phyloP scores from a whole-genome alignment of 2,797 vertebrate species.

The Enteromius radiatus region DNA sequence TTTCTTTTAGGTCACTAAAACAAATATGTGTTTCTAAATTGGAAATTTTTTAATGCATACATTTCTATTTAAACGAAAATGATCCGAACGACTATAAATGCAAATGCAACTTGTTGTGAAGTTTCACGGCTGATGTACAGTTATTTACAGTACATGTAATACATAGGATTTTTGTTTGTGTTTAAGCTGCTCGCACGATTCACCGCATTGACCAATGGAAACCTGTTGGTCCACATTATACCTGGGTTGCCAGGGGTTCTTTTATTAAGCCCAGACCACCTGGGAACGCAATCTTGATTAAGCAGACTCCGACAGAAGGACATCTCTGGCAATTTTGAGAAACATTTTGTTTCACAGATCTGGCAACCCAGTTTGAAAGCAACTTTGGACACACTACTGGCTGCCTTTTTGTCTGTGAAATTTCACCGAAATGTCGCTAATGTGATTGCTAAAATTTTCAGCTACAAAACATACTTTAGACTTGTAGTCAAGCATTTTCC shows the following conservation, averaged over 20 bases:
- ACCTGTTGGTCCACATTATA: not conserved
- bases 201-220: not conserved
- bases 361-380: not conserved
- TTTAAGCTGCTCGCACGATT: not conserved
- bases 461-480: constrained; percentile 12
- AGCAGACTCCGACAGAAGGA: no score
- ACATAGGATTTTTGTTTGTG: not conserved
- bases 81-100: not conserved
- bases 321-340: not conserved
- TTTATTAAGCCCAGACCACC: not conserved
- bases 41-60: not conserved
- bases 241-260: not conserved
- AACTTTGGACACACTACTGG: not conserved
- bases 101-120: not conserved
- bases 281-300: not conserved
- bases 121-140: not conserved
- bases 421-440: not conserved
- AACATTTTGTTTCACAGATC: not conserved
- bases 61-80: not conserved
- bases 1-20: not conserved
- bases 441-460: constrained; percentile 5
- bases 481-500: constrained; percentile 22
- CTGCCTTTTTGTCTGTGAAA: not conserved
- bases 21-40: not conserved
- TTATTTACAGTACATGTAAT: not conserved